Evolutionary conservation across 2,888 invertebrate species (phyloP), one percentile per base, ranked within the genome.

Genomic region (Acanthosepion lycidas): DNA sequence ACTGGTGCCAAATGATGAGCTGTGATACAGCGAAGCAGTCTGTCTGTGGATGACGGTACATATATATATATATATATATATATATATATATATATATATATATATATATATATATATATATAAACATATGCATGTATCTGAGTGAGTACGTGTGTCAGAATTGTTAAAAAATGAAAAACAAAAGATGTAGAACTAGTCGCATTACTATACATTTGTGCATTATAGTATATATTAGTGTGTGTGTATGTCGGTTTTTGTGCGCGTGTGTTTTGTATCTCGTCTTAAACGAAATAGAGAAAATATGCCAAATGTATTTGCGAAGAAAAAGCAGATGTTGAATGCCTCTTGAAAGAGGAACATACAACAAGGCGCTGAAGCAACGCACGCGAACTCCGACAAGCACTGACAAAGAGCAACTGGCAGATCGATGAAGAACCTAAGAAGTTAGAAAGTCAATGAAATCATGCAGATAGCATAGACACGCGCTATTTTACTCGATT

Each of bases 341-440:
- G 78, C 78, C 9, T 78, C 78, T 78, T 78, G 78, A 78, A 78
- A 78, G 78, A 78, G 78, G 78, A 78, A 33, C 15, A n/a, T 78
- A 78, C 15, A 78, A 78, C 15, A 12, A 33, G n/a, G 78, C 12
- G 23, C 15, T 78, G 78, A 78, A 78, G n/a, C 33, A 78, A 33
- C 15, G 78, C 78, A 78, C 78, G 78, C 78, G n/a, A 78, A 78
- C 78, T 33, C 78, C 78, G 78, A 78, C 78, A 78, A 78, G 78
- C 33, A 78, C n/a, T 18, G 78, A 78, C 78, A 78, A 78, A 78
- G 78, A 78, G 23, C n/a, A 78, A 33, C 15, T n/a, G 12, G 1
- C 78, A 78, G 78, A 78, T 78, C 78, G 78, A 78, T 78, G 78
- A 78, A 78, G 78, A 78, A 78, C 78, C 78, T 78, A n/a, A 78